Evolutionary conservation across 35 echinoderm and acorn worm species (phyloP).

Genomic region (Acanthaster planci): DNA sequence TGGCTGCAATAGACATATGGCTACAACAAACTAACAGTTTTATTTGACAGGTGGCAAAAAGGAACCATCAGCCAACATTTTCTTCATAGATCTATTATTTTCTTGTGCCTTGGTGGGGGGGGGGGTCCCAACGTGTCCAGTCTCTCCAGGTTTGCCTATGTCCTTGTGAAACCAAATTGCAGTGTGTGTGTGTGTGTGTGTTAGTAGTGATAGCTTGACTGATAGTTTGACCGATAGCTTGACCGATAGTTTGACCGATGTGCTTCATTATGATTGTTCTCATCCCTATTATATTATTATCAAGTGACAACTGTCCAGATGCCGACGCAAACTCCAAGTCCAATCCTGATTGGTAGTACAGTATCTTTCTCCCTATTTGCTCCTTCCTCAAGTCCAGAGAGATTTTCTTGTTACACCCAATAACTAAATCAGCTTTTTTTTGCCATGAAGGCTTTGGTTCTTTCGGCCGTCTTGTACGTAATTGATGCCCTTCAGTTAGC

Average conservation of each 20-base stretch:
- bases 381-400: conserved; percentile 1
- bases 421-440: too few species aligned
- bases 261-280: conserved; percentile 10
- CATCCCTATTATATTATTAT: conserved; percentile 14
- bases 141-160: too few species aligned
- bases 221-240: conserved; percentile 2
- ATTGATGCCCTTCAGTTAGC: too few species aligned
- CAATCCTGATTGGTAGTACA: conserved; percentile 21
- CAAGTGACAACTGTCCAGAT: conserved; percentile 7
- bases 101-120: too few species aligned
- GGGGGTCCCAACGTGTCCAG: too few species aligned
- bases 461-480: too few species aligned
- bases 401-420: background rate
- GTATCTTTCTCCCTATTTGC: conserved; percentile 25
- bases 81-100: too few species aligned
- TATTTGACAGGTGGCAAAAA: too few species aligned
- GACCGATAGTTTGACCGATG: conserved; percentile 16
- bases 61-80: too few species aligned
- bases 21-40: too few species aligned
- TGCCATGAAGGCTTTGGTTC: too few species aligned
- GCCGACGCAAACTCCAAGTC: background rate
- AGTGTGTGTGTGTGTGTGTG: background rate
- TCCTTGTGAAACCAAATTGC: background rate
- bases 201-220: background rate
- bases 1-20: too few species aligned